Evolutionary conservation across 2,888 invertebrate genomes (phyloP).

Genomic region (Syrista parreyssii): DNA sequence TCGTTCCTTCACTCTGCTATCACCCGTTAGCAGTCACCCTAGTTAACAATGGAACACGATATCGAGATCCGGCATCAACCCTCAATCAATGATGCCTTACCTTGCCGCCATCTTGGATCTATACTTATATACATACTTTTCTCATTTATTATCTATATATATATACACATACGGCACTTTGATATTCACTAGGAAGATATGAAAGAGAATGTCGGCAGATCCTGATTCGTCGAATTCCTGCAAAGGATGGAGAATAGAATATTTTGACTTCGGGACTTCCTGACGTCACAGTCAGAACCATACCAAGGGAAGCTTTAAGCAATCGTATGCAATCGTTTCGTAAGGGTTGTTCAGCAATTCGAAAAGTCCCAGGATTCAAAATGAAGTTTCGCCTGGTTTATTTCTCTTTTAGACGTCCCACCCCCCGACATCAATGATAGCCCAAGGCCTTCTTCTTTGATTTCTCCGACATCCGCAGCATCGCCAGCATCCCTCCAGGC

Average conservation of each 20-base stretch:
- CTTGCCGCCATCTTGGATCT: slow-evolving; percentile 2
- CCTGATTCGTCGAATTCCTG: too few species aligned
- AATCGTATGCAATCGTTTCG: slow-evolving; percentile 44
- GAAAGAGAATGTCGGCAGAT: too few species aligned
- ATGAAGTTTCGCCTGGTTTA: slow-evolving; percentile 27
- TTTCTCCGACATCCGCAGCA: too few species aligned
- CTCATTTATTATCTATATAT: neutral
- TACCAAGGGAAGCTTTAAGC: slow-evolving; percentile 39
- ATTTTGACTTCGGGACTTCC: too few species aligned
- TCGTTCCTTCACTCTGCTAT: slow-evolving; percentile 6
- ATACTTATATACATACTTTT: too few species aligned
- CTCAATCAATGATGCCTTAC: slow-evolving; percentile 46
- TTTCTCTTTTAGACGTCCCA: slow-evolving; percentile 12
- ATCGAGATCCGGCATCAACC: slow-evolving; percentile 39
- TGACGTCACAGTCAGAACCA: neutral
- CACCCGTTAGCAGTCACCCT: slow-evolving; percentile 33
- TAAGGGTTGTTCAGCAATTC: slow-evolving; percentile 38
- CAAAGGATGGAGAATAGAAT: too few species aligned
- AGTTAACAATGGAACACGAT: slow-evolving; percentile 36
- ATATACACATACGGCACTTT: neutral
- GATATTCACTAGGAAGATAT: too few species aligned
- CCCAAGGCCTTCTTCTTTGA: too few species aligned
- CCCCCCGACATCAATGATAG: neutral
- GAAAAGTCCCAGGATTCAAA: neutral
- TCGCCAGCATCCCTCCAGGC: too few species aligned